These are phyloP conservation scores for Dugesia japonica DNA, from an alignment of 2,888 invertebrate genomes.

Conservation along the genomic window DNA sequence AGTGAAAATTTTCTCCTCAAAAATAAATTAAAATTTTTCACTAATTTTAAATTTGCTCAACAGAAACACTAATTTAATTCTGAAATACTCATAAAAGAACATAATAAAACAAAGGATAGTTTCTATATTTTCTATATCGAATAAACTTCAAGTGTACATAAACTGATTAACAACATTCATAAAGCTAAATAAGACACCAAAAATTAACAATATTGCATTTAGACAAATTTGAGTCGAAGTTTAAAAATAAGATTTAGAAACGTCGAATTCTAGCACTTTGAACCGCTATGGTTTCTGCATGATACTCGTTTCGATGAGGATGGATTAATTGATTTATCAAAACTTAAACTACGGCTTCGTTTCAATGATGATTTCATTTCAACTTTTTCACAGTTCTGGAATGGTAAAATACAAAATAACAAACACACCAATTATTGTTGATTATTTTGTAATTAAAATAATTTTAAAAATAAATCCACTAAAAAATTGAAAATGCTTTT, in stretches of 20 bases:
- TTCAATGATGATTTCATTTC: slow-evolving; percentile 9
- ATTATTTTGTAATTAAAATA: too few relatives aligned
- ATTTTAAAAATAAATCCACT: too few relatives aligned
- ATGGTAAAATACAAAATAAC: neutral
- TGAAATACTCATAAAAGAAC: too few relatives aligned
- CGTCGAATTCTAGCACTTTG: neutral
- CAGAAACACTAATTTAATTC: too few relatives aligned
- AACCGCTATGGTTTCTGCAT: neutral
- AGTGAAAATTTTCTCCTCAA: too few relatives aligned
- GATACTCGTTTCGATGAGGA: neutral
- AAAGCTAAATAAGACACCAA: slow-evolving; percentile 16
- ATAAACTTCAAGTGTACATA: neutral
- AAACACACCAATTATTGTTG: neutral
- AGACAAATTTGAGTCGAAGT: neutral
- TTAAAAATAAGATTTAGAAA: neutral
- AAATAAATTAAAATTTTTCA: too few relatives aligned
- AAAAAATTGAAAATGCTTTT: too few relatives aligned
- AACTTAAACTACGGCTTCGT: slow-evolving; percentile 20
- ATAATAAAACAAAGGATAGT: too few relatives aligned
- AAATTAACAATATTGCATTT: neutral
- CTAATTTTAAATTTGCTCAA: too few relatives aligned
- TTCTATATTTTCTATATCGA: too few relatives aligned
- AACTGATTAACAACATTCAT: slow-evolving; percentile 6
- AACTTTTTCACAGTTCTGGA: neutral
- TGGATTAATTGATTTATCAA: slow-evolving; percentile 4